Percentiles rank a stretch among this genome's conserved stretches.
Evolutionary conservation across 2,113 vertebrate species (phyloP).

Genomic region (Nicator chloris): DNA sequence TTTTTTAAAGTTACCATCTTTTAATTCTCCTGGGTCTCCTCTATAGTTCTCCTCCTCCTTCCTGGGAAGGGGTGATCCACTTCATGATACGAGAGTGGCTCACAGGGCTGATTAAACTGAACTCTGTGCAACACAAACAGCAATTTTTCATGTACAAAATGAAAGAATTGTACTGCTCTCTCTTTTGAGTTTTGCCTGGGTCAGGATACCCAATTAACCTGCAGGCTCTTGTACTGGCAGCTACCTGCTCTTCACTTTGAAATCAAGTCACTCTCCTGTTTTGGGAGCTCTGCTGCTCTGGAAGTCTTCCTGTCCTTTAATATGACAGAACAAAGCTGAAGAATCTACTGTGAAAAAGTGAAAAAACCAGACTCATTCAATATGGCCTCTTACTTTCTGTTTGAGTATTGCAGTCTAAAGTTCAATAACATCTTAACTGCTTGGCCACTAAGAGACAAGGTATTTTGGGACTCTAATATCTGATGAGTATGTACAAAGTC

Average conservation of each 20-base stretch:
- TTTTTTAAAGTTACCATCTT: conserved; percentile 45
- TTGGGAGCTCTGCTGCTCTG: conserved; percentile 47
- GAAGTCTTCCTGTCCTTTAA: conserved; percentile 43
- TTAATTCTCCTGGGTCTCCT: conserved; percentile 41
- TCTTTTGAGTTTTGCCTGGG: conserved; percentile 67
- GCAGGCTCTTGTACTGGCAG: conserved; percentile 44
- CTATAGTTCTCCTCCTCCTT: conserved; percentile 33
- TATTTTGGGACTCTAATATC: conserved; percentile 16
- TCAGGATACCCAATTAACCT: conserved; percentile 71
- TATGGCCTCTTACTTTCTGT: not conserved
- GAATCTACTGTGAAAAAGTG: not conserved
- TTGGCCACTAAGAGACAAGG: not conserved
- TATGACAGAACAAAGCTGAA: conserved; percentile 45
- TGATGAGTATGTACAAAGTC: not conserved
- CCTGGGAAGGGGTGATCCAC: conserved; percentile 43
- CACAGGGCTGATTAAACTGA: conserved; percentile 65
- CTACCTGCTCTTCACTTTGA: conserved; percentile 67
- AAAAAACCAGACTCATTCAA: not conserved
- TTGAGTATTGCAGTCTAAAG: conserved; percentile 11
- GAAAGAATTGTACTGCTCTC: conserved; percentile 58
- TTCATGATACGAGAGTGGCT: conserved; percentile 21
- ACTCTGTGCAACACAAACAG: conserved; percentile 53
- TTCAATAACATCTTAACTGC: conserved; percentile 47
- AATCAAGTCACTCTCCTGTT: conserved; percentile 62
- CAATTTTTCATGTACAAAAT: conserved; percentile 50